A percentile compares a stretch with the other conserved stretches of the same genome.
Conservation (phyloP, 1,140 invertebrate species). For the Brachionus paranguensis region DNA sequence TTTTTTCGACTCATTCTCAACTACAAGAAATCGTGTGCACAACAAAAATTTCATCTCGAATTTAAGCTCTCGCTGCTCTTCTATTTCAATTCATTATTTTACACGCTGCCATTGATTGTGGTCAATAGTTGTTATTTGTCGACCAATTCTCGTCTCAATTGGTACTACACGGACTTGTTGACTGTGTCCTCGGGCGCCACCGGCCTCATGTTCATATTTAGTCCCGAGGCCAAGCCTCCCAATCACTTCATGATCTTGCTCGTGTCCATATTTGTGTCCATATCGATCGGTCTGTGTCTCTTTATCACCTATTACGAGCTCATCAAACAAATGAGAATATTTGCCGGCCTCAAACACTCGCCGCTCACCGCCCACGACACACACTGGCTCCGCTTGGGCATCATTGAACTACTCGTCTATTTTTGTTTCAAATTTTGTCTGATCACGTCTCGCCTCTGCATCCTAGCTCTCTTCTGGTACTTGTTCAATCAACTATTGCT, state of each 20-base stretch:
- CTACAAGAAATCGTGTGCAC: background rate
- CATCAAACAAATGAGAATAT: background rate
- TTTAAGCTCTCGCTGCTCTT: constrained; percentile 18
- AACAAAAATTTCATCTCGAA: background rate
- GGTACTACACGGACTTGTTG: constrained; percentile 7
- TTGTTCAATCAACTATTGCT: constrained; percentile 20
- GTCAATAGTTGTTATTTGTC: constrained; percentile 26
- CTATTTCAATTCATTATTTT: constrained; percentile 22
- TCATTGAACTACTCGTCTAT: constrained; percentile 5
- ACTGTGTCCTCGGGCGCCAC: background rate
- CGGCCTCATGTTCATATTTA: constrained; percentile 2
- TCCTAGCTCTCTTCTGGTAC: background rate
- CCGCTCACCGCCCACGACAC: background rate
- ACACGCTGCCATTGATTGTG: constrained; percentile 1
- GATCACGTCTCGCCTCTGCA: constrained; percentile 10
- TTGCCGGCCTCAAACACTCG: background rate
- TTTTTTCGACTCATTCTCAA: constrained; percentile 1
- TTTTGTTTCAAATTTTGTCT: constrained; percentile 38
- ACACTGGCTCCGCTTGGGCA: background rate
- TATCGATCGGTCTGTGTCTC: constrained; percentile 24
- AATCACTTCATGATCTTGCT: constrained; percentile 15
- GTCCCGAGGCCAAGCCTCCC: background rate
- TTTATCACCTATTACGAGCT: constrained; percentile 32
- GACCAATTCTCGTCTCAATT: background rate
- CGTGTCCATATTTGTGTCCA: constrained; percentile 22